phyloP scores from a whole-genome alignment of 2,113 vertebrate genomes.

The Grallaria varia region DNA sequence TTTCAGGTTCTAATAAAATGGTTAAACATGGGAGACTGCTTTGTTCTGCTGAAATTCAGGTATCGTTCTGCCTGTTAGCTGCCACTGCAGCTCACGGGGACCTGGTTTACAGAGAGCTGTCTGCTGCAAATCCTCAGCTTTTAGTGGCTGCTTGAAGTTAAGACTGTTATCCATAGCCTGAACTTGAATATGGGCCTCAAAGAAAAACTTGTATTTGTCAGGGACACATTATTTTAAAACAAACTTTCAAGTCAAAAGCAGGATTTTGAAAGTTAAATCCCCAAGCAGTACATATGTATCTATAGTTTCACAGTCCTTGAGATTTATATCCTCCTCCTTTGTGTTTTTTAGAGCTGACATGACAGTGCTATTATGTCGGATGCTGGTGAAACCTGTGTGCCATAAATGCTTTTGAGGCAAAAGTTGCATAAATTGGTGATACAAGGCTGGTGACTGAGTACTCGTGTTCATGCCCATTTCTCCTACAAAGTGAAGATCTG shows the following conservation, averaged over 20 bases:
- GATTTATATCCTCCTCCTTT: neutral
- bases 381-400: neutral
- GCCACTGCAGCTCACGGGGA: neutral
- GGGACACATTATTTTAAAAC: neutral
- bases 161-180: neutral
- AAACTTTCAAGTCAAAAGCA: neutral
- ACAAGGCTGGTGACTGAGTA: neutral
- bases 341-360: neutral
- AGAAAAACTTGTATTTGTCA: neutral
- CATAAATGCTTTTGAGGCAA: neutral
- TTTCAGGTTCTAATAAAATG: neutral
- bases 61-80: neutral
- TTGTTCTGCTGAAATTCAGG: neutral
- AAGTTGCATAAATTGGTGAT: neutral
- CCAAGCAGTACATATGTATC: neutral
- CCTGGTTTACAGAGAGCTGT: neutral
- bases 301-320: neutral
- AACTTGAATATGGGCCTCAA: neutral
- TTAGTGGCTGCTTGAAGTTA: neutral
- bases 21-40: neutral
- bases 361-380: neutral
- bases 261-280: neutral
- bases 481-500: constrained; percentile 28
- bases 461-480: constrained; percentile 28
- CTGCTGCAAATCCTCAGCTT: neutral